Percentiles rank a stretch among this genome's conserved stretches.
These are phyloP conservation scores for Synanthedon myopaeformis DNA, from an alignment of 2,888 invertebrate species.

Conservation along the genomic window DNA sequence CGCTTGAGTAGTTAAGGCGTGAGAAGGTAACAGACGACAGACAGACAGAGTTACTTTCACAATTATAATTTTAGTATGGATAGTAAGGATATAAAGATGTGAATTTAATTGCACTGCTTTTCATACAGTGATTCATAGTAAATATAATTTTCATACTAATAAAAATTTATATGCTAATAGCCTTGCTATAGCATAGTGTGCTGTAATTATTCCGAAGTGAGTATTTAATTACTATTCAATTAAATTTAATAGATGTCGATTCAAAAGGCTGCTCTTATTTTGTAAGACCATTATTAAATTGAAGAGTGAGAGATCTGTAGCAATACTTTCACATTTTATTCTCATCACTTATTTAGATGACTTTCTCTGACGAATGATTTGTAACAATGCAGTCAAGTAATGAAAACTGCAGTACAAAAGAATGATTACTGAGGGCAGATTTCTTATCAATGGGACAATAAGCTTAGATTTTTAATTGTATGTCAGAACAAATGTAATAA, in stretches of 20 bases:
- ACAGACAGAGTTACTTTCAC: too few relatives aligned
- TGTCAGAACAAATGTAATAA: too few relatives aligned
- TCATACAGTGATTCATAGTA: too few relatives aligned
- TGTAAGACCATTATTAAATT: neutral
- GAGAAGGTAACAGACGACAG: too few relatives aligned
- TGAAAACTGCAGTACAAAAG: conserved; percentile 11
- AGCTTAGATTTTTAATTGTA: conserved; percentile 1
- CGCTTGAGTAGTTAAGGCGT: too few relatives aligned
- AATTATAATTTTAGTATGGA: too few relatives aligned
- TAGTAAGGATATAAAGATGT: too few relatives aligned
- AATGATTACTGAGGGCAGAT: conserved; percentile 6
- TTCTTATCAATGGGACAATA: too few relatives aligned
- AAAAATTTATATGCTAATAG: too few relatives aligned
- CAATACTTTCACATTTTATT: conserved; percentile 39
- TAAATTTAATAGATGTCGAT: neutral
- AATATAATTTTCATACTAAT: too few relatives aligned
- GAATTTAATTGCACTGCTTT: too few relatives aligned
- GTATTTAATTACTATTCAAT: neutral
- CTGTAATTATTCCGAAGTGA: neutral
- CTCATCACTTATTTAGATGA: conserved; percentile 34
- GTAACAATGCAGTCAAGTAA: conserved; percentile 37
- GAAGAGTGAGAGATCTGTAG: neutral
- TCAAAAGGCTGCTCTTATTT: neutral
- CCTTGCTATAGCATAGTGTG: too few relatives aligned
- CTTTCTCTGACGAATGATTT: conserved; percentile 33